Evolutionary conservation across 2,113 vertebrate species (phyloP), one percentile per base, ranked within the genome.

Genomic region (Elephantulus edwardii): DNA sequence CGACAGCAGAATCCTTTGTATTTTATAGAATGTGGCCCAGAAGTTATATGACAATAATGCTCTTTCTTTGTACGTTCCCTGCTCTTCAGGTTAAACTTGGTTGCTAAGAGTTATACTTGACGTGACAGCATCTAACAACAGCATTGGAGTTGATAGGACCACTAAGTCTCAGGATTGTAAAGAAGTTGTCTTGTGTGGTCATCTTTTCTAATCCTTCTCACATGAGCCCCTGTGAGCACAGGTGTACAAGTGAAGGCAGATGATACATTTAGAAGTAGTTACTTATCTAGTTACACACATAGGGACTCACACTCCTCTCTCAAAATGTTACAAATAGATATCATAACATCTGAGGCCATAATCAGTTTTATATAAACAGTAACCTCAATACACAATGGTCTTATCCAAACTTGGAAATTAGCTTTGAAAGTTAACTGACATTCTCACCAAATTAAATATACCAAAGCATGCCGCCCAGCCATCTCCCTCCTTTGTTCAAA

Each of bases 361-460:
- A 86, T 1, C 10, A 9, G 81, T 35, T 93, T 70, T 64, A 5
- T 52, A 60, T 72, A 74, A 89, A 88, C 82, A 68, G 8, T 62
- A 62, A 50, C 44, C 71, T 52, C 28, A 62, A 68, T n/a, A 86
- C 70, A 70, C 72, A 56, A 38, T 35, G 11, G 78, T 81, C 3
- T 7, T 46, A 68, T 60, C 48, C 22, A 66, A 88, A 85, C 52
- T 79, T 92, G 33, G 7, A 58, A 84, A 42, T 48, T 52, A 40
- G 40, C 44, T 70, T 60, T 50, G 68, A 60, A 62, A 56, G 42
- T 60, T 89, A 81, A 84, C 26, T 85, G 28, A 22, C 58, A 75
- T 75, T 86, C 85, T 78, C 50, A 83, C 44, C 54, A 68, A 88
- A 44, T 86, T 74, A 83, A 71, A 83, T 54, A 42, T 30, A 44